These are phyloP conservation scores for Pseudococcus longispinus DNA, from an alignment of 2,888 invertebrate species.

Conservation along the genomic window DNA sequence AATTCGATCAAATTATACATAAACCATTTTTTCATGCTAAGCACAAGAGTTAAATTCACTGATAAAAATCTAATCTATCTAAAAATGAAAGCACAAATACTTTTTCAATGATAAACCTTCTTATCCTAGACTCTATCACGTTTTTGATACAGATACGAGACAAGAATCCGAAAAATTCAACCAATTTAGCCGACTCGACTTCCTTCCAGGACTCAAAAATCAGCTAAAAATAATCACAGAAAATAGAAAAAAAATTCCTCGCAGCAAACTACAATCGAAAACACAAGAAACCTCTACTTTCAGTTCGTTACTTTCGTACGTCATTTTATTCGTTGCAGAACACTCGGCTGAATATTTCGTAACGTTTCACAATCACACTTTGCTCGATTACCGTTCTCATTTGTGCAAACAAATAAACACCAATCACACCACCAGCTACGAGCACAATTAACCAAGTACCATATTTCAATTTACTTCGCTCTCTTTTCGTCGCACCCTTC, in stretches of 20 bases:
- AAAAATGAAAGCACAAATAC: background rate
- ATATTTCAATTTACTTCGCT: background rate
- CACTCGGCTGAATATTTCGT: background rate
- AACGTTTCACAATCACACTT: background rate
- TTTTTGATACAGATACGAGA: no score
- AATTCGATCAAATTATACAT: no score
- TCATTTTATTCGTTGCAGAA: background rate
- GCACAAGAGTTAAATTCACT: background rate
- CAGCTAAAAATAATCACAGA: no score
- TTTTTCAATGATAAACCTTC: background rate
- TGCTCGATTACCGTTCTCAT: background rate
- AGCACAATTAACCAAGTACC: background rate
- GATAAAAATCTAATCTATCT: background rate
- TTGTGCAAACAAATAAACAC: background rate
- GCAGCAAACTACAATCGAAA: no score
- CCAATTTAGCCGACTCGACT: no score
- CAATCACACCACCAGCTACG: background rate
- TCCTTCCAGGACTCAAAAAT: no score
- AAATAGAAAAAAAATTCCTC: no score
- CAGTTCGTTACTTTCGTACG: background rate
- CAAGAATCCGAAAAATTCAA: no score
- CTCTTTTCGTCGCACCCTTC: background rate
- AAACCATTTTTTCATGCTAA: no score
- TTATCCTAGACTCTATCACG: no score
- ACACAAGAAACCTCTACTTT: background rate